A percentile compares a stretch with the other conserved stretches of the same genome.
These are phyloP conservation scores for Azorinus chamasolen DNA, from an alignment of 2,888 invertebrate species.

Conservation along the genomic window DNA sequence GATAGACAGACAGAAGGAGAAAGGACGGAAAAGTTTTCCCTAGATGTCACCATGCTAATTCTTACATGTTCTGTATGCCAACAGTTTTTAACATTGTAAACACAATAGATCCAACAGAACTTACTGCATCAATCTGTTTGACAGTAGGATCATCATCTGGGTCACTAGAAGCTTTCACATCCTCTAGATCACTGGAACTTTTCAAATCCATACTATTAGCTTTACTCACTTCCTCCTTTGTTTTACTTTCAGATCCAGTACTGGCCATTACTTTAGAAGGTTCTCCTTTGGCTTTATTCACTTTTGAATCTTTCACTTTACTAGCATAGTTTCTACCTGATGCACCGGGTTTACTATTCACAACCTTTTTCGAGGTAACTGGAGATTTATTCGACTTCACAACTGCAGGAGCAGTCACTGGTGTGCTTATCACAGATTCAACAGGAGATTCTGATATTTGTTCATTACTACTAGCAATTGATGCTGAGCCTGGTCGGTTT, in stretches of 20 bases:
- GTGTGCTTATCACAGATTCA: neutral
- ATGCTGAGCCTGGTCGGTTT: conserved; percentile 67
- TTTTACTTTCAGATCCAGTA: no score
- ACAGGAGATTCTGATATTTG: conserved; percentile 4
- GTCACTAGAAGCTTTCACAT: conserved; percentile 8
- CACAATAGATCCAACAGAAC: no score
- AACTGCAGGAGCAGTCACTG: conserved; percentile 4
- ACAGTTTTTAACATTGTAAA: no score
- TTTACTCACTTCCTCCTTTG: no score
- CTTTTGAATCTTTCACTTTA: conserved; percentile 2
- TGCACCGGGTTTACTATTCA: conserved; percentile 12
- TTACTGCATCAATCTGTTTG: conserved; percentile 59
- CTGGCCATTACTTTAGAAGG: neutral
- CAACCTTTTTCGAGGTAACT: neutral
- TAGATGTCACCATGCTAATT: no score
- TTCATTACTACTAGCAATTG: neutral
- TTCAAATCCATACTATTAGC: no score
- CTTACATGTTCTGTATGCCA: no score
- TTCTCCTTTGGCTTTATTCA: neutral
- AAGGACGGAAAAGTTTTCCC: no score
- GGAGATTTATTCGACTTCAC: neutral
- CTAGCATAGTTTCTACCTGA: neutral
- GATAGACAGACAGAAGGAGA: no score
- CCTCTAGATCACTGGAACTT: neutral
- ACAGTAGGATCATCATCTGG: conserved; percentile 63